These are phyloP conservation scores for Ianthella basta DNA, from an alignment of 37 sponge, comb jelly and placozoan genomes.

Conservation along the genomic window DNA sequence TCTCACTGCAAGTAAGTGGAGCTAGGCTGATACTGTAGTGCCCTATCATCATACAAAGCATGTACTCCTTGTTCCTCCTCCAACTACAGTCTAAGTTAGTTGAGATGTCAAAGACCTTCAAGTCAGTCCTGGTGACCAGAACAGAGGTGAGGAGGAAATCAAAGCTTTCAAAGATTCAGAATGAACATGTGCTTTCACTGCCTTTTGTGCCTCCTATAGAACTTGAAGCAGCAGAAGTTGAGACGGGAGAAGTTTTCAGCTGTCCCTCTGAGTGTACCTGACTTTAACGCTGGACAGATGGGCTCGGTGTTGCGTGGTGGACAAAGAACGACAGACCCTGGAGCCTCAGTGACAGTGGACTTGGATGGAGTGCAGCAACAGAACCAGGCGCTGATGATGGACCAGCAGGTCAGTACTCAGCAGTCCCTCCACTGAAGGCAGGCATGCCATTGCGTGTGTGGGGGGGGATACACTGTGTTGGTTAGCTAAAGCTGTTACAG, in stretches of 20 bases:
- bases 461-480: no score
- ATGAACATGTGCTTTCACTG: neutral
- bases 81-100: slow-evolving; percentile 84
- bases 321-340: slow-evolving; percentile 20
- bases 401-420: slow-evolving; percentile 67
- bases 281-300: slow-evolving; percentile 30
- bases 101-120: slow-evolving; percentile 88
- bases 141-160: slow-evolving; percentile 76
- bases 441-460: no score
- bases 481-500: no score
- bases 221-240: slow-evolving; percentile 88
- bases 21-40: no score
- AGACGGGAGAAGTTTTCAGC: slow-evolving; percentile 86
- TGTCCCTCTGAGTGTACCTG: slow-evolving; percentile 40
- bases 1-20: slow-evolving; percentile 74
- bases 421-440: neutral
- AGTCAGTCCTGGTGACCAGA: slow-evolving; percentile 87
- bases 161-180: neutral
- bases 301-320: slow-evolving; percentile 67
- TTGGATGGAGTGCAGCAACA: slow-evolving; percentile 61
- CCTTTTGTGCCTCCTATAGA: slow-evolving; percentile 34
- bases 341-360: slow-evolving; percentile 61
- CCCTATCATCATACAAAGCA: no score
- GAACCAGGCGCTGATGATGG: slow-evolving; percentile 53
- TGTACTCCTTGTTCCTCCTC: neutral